Evolutionary conservation across 2,888 invertebrate species (phyloP).

Genomic region (Stenichneumon culpator): DNA sequence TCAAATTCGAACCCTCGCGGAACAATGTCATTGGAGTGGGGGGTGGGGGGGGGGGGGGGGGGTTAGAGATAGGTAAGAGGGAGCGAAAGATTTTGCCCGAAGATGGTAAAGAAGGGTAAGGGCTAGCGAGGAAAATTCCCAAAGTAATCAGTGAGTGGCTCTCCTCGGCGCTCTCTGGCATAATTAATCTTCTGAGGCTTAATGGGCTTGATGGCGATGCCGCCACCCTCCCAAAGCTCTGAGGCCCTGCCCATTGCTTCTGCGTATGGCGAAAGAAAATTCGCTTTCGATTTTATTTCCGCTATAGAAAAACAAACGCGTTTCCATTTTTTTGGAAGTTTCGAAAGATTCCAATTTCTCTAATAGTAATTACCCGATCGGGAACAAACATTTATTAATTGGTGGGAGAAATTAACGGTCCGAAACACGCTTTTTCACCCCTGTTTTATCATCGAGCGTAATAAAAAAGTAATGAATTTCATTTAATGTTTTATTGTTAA

Average conservation of each 20-base stretch:
- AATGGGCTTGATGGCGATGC: slow-evolving; percentile 69
- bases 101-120: slow-evolving; percentile 66
- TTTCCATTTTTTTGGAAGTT: neutral
- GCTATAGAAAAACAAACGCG: neutral
- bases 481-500: neutral
- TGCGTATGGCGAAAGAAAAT: slow-evolving; percentile 59
- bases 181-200: slow-evolving; percentile 73
- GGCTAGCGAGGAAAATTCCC: slow-evolving; percentile 73
- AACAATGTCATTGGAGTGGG: slow-evolving; percentile 60
- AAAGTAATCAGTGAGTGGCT: slow-evolving; percentile 75
- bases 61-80: slow-evolving; percentile 18
- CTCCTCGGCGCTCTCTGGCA: slow-evolving; percentile 72
- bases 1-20: slow-evolving; percentile 73
- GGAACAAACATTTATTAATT: neutral
- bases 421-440: neutral
- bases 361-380: neutral
- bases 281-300: slow-evolving; percentile 41
- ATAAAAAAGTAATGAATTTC: neutral
- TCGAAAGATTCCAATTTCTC: neutral
- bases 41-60: slow-evolving; percentile 34
- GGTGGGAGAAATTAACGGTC: neutral
- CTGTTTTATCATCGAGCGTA: neutral
- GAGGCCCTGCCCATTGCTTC: slow-evolving; percentile 36
- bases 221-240: slow-evolving; percentile 21
- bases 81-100: slow-evolving; percentile 53